Evolutionary conservation across 2,113 vertebrate genomes (phyloP), one percentile per base, ranked within the genome.

Genomic region (Tympanuchus pallidicinctus): DNA sequence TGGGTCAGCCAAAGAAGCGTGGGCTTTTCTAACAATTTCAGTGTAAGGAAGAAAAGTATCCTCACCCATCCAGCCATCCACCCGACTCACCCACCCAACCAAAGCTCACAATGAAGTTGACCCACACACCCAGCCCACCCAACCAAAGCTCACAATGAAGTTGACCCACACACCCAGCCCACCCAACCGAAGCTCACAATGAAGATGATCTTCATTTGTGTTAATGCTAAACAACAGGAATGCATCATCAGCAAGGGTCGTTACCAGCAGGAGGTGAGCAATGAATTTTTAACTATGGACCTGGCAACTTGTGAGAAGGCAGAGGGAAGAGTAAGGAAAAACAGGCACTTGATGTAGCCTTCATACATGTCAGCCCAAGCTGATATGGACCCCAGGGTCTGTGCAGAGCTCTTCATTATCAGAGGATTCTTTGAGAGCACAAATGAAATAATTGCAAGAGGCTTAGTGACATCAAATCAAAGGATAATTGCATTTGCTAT

Each of bases 21-120:
- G 42, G 8, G 5, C 13, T 18, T 45, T 18, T 38, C 42, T 28
- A 8, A 19, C 56, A 19, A 25, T 11, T 54, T 43, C 65, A 77
- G 0, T 11, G 6, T 16, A 11, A 36, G 32, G 27, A 1, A 19
- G 1, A 60, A 47, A 47, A 16, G 3, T 0, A 0, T 52, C 25
- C 16, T 60, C 17, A 32, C 54, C 17, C 36, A 38, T 9, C 36
- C 36, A 38, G 8, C 9, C 38, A 38, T 9, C 36, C 36, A 36
- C 36, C 36, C 36, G 9, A 17, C 43, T 43, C 42, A 15, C 42
- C 19, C 21, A 48, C 5, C 17, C 50, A n/a, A 3, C 30, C 7
- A 2, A 5, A 40, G 40, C 40, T 40, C 40, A 40, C 40, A 40
- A 40, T 40, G 40, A 40, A 40, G 40, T 40, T 40, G 40, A 40